Evolutionary conservation across 2,797 vertebrate genomes (phyloP).

Genomic region (Clarias pachynema): DNA sequence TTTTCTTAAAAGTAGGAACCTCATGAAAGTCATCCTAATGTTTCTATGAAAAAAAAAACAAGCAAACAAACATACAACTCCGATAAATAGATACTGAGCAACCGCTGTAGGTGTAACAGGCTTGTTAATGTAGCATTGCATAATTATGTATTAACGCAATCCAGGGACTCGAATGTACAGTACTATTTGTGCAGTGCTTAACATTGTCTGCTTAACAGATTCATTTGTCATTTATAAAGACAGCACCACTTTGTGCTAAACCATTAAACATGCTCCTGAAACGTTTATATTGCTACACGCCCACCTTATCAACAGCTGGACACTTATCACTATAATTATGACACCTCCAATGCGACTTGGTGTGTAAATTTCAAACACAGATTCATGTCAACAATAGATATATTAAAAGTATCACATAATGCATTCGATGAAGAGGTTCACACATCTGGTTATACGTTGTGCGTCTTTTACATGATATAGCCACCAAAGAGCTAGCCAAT

Average conservation of each 20-base stretch:
- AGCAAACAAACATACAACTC: not conserved
- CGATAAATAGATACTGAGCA: not conserved
- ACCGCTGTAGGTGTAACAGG: not conserved
- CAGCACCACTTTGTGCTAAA: not conserved
- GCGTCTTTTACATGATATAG: not conserved
- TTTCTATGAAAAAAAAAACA: too few species aligned
- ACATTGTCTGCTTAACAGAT: not conserved
- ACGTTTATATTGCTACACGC: not conserved
- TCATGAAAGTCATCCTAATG: too few species aligned
- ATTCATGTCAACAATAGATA: not conserved
- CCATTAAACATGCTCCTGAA: not conserved
- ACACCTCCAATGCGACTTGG: too few species aligned
- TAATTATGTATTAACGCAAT: not conserved
- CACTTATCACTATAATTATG: not conserved
- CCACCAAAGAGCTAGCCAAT: constrained; percentile 1
- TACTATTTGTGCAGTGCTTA: not conserved
- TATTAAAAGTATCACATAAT: not conserved
- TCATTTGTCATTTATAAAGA: not conserved
- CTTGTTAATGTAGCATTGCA: not conserved
- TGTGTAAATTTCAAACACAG: not conserved
- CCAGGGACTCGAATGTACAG: not conserved
- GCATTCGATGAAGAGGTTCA: not conserved
- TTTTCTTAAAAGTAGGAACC: too few species aligned
- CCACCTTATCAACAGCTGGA: not conserved
- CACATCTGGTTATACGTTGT: not conserved